A percentile compares a stretch with the other conserved stretches of the same genome.
Conservation (phyloP, 2,797 vertebrate species). For the Sternotherus odoratus region DNA sequence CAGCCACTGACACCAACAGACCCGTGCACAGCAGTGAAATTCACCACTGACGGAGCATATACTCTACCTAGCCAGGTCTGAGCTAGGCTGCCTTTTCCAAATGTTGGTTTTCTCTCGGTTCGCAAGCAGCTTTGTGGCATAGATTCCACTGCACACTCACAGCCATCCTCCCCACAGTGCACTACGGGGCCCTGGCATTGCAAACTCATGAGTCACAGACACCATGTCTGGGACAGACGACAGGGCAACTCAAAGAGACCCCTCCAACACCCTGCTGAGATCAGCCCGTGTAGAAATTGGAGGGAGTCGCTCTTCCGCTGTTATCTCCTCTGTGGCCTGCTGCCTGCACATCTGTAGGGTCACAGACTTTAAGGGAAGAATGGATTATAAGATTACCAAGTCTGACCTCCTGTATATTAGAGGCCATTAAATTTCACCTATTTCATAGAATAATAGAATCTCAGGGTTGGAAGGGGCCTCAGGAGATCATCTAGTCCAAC, state of each 20-base stretch:
- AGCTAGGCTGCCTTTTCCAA: conserved; percentile 17
- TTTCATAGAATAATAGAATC: no score
- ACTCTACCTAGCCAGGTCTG: neutral
- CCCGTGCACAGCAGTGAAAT: neutral
- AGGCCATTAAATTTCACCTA: neutral
- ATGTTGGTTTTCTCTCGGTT: conserved; percentile 14
- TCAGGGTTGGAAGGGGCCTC: no score
- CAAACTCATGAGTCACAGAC: neutral
- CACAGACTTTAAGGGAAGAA: neutral
- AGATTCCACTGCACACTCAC: neutral
- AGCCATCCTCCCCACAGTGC: neutral
- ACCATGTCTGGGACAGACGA: neutral
- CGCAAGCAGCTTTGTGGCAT: neutral
- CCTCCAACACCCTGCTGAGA: neutral
- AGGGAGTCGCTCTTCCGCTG: neutral
- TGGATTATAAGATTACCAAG: neutral
- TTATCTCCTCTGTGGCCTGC: neutral
- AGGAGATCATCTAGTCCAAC: no score
- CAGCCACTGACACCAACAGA: no score
- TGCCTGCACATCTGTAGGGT: neutral
- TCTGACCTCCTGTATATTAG: no score
- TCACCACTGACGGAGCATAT: conserved; percentile 11
- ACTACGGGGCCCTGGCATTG: fast-evolving
- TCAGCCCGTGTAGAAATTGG: fast-evolving
- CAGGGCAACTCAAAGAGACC: neutral